Evolutionary conservation across 2,888 invertebrate species (phyloP), one percentile per base, ranked within the genome.

Genomic region (Ophioninae sp.): DNA sequence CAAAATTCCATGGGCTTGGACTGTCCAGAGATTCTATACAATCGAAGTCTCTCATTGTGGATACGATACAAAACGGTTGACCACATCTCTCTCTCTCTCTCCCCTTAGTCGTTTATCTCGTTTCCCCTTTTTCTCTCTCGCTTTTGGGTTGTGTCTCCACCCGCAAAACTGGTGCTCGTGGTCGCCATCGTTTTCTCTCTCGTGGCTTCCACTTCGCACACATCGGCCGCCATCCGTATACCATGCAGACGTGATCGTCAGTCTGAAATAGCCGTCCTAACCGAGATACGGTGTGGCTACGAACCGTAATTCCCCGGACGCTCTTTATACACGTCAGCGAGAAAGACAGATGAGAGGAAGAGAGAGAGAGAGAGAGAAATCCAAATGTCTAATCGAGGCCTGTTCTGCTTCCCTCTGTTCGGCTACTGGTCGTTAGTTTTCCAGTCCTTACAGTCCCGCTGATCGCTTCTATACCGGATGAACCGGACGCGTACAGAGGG

Each of bases 221-320:
- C 77, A 61, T 44, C 63, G 56, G 56, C 23, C 20, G 37, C 22
- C 22, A 71, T 58, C 17, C 72, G n/a, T 41, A 65, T 37, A 30
- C 59, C 63, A 51, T 56, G 71, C 56, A 69, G 56, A 78, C 63
- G 67, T 39, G 73, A 37, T 83, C 78, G 76, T 59, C 74, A 71
- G 68, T 87, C 85, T 81, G 85, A 88, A 88, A 88, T 88, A 88
- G 88, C 87, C 86, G 84, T 85, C 85, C 86, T 85, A 86, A 81
- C 83, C 86, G 85, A 84, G 85, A 81, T 83, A 81, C 83, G 80
- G 44, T 61, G 67, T 74, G 83, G 79, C 83, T 64, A 74, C 81
- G 74, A 63, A 78, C 83, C 80, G 77, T 83, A 75, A 83, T 83
- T 83, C 83, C 80, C 80, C 83, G 80, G 83, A 78, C 74, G 74